Evolutionary conservation across 2,888 invertebrate species (phyloP).

Genomic region (Eumacrocentrus americanus): DNA sequence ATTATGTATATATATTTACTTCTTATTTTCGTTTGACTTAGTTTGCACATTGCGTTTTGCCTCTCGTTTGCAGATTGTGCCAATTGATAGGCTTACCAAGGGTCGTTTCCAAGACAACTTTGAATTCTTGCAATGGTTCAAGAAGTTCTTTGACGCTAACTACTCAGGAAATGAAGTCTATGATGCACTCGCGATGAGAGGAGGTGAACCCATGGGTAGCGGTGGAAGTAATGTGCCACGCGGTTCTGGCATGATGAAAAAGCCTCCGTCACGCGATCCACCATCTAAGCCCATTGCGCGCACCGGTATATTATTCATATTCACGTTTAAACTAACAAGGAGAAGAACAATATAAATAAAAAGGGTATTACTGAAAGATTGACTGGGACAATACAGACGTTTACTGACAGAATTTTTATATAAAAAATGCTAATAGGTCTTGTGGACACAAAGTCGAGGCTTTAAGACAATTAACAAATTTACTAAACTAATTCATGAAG

Average conservation of each 20-base stretch:
- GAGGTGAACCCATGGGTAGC: slow-evolving; percentile 84
- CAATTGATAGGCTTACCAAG: slow-evolving; percentile 94
- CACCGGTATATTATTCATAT: slow-evolving; percentile 63
- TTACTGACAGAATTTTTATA: background rate
- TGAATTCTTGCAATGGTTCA: slow-evolving; percentile 99
- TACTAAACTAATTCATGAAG: slow-evolving; percentile 7
- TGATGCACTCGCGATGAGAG: slow-evolving; percentile 86
- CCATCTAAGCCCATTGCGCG: slow-evolving; percentile 68
- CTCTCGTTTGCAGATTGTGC: slow-evolving; percentile 76
- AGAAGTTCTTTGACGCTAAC: slow-evolving; percentile 99
- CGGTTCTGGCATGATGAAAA: slow-evolving; percentile 62
- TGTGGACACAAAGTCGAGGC: background rate
- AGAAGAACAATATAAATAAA: background rate
- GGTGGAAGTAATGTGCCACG: slow-evolving; percentile 71
- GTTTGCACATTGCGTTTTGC: slow-evolving; percentile 39
- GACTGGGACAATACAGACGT: slow-evolving; percentile 2
- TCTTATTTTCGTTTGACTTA: slow-evolving; percentile 21
- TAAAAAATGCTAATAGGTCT: background rate
- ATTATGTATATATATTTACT: slow-evolving; percentile 29
- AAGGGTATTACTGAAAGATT: background rate
- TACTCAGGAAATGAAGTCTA: slow-evolving; percentile 89
- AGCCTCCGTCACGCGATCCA: slow-evolving; percentile 63
- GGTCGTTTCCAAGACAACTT: slow-evolving; percentile 99
- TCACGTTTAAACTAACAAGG: slow-evolving; percentile 9
- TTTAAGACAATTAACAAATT: slow-evolving; percentile 22